Base-by-base conservation (phyloP, 2,797 vertebrate species). In the Brachyalestes nurse region DNA sequence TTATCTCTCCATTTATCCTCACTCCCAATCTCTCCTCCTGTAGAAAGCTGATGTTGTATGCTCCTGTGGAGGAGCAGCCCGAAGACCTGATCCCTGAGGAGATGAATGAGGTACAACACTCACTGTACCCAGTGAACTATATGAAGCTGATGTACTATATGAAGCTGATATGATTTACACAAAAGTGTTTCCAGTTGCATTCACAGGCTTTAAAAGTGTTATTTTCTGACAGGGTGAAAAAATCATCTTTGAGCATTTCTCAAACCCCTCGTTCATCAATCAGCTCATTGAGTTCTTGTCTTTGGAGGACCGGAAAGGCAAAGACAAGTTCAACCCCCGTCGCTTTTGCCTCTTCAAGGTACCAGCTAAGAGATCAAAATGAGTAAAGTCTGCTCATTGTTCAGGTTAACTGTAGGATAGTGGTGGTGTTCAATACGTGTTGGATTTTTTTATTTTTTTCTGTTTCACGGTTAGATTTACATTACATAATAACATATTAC, bases 331-430 rank as follows among this genome's bases (percentile, higher is more conserved):
- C 92, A 99, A 96, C 93, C 96, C 97, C 16, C 94, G 97, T 60
- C 95, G 97, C 85, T 99, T 97, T 93, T 98, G 96, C 86, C 97
- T 99, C 86, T 99, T 99, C 92, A 99, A 99, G 97, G 98, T 99
- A 92, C 40, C 3, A 14, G 17, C 61, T 34, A 1, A 14, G 6
- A 64, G 23, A 8, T 42, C 42, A 53, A 23, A 53, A 6, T 49
- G 23, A n/a, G n/a, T 47, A 65, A 23, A 47, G 65, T 69, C 4
- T 53, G 42, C 47, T n/a, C n/a, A 5, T 19, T 55, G 16, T 16
- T 72, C 21, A 57, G 2, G 19, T 66, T 64, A 4, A 65, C n/a
- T 42, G 17, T 8, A 51, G 25, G 9, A 38, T 28, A 62, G 4
- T 72, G 21, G n/a, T n/a, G n/a, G n/a, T n/a, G n/a, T n/a, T n/a